Evolutionary conservation across 2,888 invertebrate species (phyloP).

Genomic region (Pyrrhosoma nymphula): DNA sequence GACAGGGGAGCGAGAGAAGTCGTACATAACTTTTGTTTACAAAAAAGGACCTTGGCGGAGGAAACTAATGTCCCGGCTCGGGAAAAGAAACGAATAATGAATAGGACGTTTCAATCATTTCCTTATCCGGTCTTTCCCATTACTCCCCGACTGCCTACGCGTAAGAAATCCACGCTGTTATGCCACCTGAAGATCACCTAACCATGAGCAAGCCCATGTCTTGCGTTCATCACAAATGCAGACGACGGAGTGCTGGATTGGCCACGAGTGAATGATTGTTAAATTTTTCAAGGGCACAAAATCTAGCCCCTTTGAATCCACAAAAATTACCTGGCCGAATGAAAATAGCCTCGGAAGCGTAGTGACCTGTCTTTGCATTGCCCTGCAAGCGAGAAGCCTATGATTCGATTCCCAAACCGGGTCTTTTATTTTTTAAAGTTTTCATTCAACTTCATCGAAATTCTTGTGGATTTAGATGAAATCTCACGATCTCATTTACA

Average conservation of each 20-base stretch:
- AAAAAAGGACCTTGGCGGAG: neutral
- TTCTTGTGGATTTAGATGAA: too few species aligned
- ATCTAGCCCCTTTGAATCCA: too few species aligned
- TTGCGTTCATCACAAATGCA: neutral
- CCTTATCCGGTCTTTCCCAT: slow-evolving; percentile 19
- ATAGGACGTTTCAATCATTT: slow-evolving; percentile 27
- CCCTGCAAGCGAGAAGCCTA: too few species aligned
- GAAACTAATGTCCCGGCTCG: neutral
- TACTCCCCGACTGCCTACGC: neutral
- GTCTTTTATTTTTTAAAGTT: too few species aligned
- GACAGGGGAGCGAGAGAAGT: neutral
- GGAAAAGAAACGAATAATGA: neutral
- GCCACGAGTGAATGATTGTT: too few species aligned
- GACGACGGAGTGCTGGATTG: neutral
- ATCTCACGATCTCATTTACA: too few species aligned
- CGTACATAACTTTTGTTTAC: neutral
- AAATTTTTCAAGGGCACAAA: too few species aligned
- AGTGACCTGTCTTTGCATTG: too few species aligned
- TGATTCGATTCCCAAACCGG: too few species aligned
- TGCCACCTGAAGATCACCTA: neutral
- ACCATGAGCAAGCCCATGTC: neutral
- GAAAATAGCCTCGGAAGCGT: too few species aligned
- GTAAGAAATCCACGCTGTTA: neutral
- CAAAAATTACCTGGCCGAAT: too few species aligned
- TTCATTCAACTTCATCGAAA: too few species aligned